phyloP scores from a whole-genome alignment of 2,797 vertebrate genomes.

The Trichosurus vulpecula region DNA sequence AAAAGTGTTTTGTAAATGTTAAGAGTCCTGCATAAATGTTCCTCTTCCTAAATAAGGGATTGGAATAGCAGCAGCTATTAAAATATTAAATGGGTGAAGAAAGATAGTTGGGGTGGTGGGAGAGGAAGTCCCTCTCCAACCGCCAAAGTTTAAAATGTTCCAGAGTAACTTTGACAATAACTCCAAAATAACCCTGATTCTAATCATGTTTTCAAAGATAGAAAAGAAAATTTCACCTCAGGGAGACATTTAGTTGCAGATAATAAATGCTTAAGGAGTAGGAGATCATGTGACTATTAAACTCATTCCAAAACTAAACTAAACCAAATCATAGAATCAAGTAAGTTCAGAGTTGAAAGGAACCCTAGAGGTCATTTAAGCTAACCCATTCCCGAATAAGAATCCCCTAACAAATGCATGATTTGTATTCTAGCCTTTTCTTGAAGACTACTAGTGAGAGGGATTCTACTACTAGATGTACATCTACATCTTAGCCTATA shows the following conservation, averaged over 20 bases:
- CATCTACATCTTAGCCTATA: neutral
- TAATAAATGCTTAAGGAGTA: neutral
- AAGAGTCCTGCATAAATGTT: neutral
- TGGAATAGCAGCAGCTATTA: neutral
- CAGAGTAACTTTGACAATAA: neutral
- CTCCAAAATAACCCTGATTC: neutral
- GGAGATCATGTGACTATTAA: neutral
- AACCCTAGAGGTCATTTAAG: neutral
- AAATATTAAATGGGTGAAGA: neutral
- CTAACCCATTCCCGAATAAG: neutral
- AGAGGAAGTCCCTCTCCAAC: neutral
- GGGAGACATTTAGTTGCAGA: neutral
- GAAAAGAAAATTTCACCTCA: neutral
- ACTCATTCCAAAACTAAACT: neutral
- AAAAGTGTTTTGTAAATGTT: neutral
- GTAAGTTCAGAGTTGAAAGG: neutral
- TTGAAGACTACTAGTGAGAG: neutral
- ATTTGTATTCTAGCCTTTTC: neutral
- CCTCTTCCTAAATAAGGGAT: neutral
- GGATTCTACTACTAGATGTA: neutral
- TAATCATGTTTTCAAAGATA: neutral
- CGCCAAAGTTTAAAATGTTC: neutral
- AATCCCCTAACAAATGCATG: neutral
- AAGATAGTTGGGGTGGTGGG: neutral
- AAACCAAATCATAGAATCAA: neutral